Evolutionary conservation across 2,888 invertebrate genomes (phyloP), one percentile per base, ranked within the genome.

Genomic region (Apotomis capreana): DNA sequence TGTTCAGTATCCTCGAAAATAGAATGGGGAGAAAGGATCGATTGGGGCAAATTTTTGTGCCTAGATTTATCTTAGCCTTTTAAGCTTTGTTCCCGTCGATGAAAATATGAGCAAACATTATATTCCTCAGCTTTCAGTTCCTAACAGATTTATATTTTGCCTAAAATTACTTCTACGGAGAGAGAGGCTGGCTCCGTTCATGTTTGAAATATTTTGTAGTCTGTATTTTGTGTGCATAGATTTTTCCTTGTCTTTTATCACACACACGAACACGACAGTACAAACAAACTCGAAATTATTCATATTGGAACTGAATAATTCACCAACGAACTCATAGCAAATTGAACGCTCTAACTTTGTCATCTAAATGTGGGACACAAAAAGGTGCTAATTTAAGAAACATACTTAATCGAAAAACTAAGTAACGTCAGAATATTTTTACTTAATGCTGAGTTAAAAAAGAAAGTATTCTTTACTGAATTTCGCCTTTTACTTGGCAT

Each of bases 1-100:
- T 71, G 68, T 71, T 68, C 71, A 68, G 68, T 40, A 71, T 36
- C 62, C 67, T 68, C 60, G 60, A 68, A 67, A 68, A 68, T 44
- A 68, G 68, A 62, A 68, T 62, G 62, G 65, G 46, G 59, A 36
- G 40, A 52, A 59, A 49, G 62, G 68, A 68, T 71, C 71, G 62
- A 71, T 68, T 15, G 71, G 52, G 49, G 46, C 26, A 37, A 49
- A 55, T 55, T 54, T 71, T 68, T 68, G 51, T 46, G 62, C 71
- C 62, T 71, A 71, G 71, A 62, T 71, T 68, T 68, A 62, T 62
- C 67, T 70, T 13, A 58, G 52, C 57, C 59, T 44, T 54, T 59
- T 61, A 46, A 55, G 49, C 71, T 54, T 71, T 68, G 44, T 68
- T 68, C 67, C 44, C 26, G 55, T 15, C 6, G 46, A 46, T 12